These are phyloP conservation scores for Thymelicus lineola DNA, from an alignment of 2,888 invertebrate genomes.

Conservation along the genomic window DNA sequence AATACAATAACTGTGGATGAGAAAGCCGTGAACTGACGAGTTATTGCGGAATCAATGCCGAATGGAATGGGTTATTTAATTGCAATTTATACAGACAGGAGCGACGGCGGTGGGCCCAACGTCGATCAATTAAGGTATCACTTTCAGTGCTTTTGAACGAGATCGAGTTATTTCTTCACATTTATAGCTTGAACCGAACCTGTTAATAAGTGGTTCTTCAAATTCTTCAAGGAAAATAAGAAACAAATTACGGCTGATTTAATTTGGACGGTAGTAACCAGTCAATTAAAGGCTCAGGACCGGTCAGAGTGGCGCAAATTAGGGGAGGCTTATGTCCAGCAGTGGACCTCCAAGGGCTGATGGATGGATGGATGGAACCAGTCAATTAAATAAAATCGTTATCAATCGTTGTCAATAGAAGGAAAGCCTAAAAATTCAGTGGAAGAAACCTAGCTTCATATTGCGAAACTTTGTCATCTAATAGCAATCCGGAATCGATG, in stretches of 20 bases:
- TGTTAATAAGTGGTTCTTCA: background rate
- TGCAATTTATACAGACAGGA: conserved; percentile 11
- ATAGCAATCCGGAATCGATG: too few species aligned
- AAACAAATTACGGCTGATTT: background rate
- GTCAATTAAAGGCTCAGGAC: too few species aligned
- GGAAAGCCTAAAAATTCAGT: too few species aligned
- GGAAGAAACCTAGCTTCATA: too few species aligned
- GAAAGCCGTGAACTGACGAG: conserved; percentile 33
- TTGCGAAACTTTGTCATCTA: too few species aligned
- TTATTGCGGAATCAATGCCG: conserved; percentile 16
- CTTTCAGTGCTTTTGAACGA: background rate
- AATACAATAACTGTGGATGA: conserved; percentile 32
- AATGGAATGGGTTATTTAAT: conserved; percentile 22
- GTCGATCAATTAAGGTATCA: conserved; percentile 8
- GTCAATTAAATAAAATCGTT: too few species aligned
- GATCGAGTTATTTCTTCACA: background rate
- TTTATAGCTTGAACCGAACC: background rate
- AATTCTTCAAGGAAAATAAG: background rate
- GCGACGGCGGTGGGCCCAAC: conserved; percentile 1
- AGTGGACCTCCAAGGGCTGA: too few species aligned
- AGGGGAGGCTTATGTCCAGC: too few species aligned
- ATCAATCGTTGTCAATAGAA: too few species aligned
- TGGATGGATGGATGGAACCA: too few species aligned
- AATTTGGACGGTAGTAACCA: background rate
- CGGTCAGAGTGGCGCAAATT: too few species aligned